Evolutionary conservation across 1,140 invertebrate species (phyloP).

Genomic region (Plectus sambesii): DNA sequence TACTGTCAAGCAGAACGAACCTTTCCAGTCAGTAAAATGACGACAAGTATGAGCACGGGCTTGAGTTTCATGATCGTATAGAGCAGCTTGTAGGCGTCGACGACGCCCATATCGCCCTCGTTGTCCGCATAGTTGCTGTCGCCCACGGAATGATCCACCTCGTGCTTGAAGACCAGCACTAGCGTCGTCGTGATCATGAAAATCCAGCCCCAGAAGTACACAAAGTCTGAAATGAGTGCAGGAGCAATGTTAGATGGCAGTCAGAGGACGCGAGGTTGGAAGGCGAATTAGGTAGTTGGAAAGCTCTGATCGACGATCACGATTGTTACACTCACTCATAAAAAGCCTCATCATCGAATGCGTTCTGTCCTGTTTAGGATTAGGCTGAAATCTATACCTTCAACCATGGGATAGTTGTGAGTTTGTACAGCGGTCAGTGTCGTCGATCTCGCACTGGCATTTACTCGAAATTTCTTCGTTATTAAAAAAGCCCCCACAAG

Average conservation of each 20-base stretch:
- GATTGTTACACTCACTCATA: no score
- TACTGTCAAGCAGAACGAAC: slow-evolving; percentile 55
- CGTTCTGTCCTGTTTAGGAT: no score
- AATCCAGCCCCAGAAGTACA: slow-evolving; percentile 85
- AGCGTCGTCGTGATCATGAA: slow-evolving; percentile 82
- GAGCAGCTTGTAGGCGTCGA: slow-evolving; percentile 70
- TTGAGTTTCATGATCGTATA: slow-evolving; percentile 71
- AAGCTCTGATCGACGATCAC: no score
- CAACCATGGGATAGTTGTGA: no score
- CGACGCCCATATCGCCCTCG: slow-evolving; percentile 55
- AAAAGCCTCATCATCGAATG: no score
- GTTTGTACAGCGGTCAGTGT: no score
- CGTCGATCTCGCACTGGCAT: no score
- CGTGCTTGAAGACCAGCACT: slow-evolving; percentile 75
- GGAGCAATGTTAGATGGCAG: slow-evolving; percentile 9
- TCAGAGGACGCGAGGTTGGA: no score
- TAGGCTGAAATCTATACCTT: no score
- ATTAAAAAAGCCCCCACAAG: no score
- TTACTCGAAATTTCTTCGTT: no score
- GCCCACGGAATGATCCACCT: slow-evolving; percentile 52
- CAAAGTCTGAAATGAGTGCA: slow-evolving; percentile 68
- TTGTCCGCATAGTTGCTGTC: slow-evolving; percentile 41
- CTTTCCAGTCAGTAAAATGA: slow-evolving; percentile 78
- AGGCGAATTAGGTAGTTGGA: no score
- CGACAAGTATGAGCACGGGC: slow-evolving; percentile 60